These are phyloP conservation scores for Macropus fuliginosus DNA, from an alignment of 2,797 vertebrate species.

Conservation along the genomic window DNA sequence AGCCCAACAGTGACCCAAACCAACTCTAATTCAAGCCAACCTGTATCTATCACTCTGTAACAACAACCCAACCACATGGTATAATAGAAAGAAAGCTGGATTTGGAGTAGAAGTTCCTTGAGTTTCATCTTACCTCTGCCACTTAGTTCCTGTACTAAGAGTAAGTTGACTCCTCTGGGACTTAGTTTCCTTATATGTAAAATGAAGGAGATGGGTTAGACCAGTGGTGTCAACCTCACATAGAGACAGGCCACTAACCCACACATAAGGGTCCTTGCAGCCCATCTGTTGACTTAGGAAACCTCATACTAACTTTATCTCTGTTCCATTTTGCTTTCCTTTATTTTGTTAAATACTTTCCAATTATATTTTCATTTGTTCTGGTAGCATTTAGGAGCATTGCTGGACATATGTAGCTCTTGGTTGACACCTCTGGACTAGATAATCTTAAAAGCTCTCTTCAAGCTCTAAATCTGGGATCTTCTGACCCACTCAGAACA, in stretches of 20 bases:
- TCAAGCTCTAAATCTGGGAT: background rate
- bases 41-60: background rate
- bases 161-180: background rate
- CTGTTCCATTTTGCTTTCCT: background rate
- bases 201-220: background rate
- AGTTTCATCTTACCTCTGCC: background rate
- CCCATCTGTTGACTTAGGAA: background rate
- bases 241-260: background rate
- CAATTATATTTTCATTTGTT: background rate
- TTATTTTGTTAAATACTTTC: background rate
- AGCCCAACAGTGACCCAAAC: background rate
- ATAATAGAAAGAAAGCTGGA: background rate
- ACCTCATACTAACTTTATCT: background rate
- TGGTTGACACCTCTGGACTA: background rate
- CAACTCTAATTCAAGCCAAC: background rate
- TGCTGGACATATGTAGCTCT: background rate
- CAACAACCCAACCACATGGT: background rate
- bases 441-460: background rate
- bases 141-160: background rate
- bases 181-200: background rate
- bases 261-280: background rate
- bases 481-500: background rate
- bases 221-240: background rate
- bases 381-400: background rate
- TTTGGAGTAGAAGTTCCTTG: background rate